Evolutionary conservation across 2,888 invertebrate genomes (phyloP).

Genomic region (Drosophila sordidapex): DNA sequence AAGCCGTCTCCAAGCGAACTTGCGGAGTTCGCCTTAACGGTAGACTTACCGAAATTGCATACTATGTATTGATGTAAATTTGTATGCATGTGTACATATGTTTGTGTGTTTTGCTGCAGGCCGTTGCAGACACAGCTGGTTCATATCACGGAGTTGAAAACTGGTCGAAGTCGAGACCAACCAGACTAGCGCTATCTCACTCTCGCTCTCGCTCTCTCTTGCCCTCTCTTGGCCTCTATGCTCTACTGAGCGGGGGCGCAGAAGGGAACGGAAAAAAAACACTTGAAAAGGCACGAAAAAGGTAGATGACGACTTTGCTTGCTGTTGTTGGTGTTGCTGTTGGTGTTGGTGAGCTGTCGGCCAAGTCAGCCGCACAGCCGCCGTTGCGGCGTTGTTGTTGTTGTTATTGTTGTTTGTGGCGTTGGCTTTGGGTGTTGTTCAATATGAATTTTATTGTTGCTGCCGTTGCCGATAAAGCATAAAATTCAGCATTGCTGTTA

Average conservation of each 20-base stretch:
- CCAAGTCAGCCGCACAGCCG: conserved; percentile 72
- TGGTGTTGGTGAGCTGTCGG: conserved; percentile 59
- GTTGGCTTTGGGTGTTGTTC: conserved; percentile 72
- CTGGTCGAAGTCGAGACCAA: conserved; percentile 48
- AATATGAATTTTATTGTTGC: conserved; percentile 68
- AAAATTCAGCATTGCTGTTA: conserved; percentile 63
- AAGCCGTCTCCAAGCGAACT: conserved; percentile 2
- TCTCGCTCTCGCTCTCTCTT: conserved; percentile 22
- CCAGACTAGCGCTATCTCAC: conserved; percentile 37
- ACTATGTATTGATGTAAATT: conserved; percentile 5
- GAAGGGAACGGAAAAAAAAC: conserved; percentile 46
- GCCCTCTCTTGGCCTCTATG: conserved; percentile 34
- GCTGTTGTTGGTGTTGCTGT: conserved; percentile 40
- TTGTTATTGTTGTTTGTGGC: conserved; percentile 28
- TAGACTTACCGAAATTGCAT: conserved; percentile 73
- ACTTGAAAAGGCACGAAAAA: conserved; percentile 74
- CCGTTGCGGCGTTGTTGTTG: conserved; percentile 33
- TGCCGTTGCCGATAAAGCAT: conserved; percentile 73
- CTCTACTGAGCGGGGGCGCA: conserved; percentile 46
- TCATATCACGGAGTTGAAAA: conserved; percentile 60
- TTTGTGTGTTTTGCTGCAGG: conserved; percentile 37
- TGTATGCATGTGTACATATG: not conserved
- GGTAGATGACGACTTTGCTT: conserved; percentile 60
- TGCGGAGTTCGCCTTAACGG: conserved; percentile 47
- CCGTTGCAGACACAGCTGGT: conserved; percentile 70